These are phyloP conservation scores for Cebus imitator DNA, from an alignment of 2,113 vertebrate species.

Conservation along the genomic window DNA sequence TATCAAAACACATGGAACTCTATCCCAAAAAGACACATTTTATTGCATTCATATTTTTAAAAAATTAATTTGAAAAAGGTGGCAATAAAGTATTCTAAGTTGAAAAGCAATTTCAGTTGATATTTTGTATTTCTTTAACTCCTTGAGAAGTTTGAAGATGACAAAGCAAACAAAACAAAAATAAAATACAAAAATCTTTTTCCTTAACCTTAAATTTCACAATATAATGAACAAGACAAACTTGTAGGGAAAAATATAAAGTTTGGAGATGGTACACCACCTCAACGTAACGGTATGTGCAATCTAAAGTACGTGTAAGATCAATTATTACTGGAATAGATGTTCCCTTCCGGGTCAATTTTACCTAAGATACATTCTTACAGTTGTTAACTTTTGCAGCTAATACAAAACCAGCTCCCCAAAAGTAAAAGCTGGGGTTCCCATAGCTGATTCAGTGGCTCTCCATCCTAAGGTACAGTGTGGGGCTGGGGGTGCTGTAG, in stretches of 20 bases:
- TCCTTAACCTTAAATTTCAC: neutral
- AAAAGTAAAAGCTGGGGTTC: neutral
- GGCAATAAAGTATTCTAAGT: constrained; percentile 13
- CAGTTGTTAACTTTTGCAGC: neutral
- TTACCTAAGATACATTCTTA: neutral
- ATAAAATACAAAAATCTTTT: constrained; percentile 1
- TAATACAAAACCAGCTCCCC: neutral
- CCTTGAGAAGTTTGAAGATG: neutral
- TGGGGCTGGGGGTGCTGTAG: rapidly evolving
- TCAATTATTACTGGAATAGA: neutral
- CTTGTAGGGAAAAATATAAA: neutral
- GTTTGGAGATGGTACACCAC: neutral
- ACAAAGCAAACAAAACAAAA: constrained; percentile 5
- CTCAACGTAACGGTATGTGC: neutral
- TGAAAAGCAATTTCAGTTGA: constrained; percentile 24
- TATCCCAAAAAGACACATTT: neutral
- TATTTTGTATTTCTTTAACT: neutral
- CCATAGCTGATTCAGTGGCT: neutral
- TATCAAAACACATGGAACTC: neutral
- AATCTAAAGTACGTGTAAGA: neutral
- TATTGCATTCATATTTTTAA: neutral
- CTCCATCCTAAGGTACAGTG: neutral
- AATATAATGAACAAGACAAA: neutral
- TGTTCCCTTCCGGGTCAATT: neutral
- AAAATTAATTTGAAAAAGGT: neutral